Evolutionary conservation across 2,888 invertebrate genomes (phyloP), one percentile per base, ranked within the genome.

Genomic region (Acleris literana): DNA sequence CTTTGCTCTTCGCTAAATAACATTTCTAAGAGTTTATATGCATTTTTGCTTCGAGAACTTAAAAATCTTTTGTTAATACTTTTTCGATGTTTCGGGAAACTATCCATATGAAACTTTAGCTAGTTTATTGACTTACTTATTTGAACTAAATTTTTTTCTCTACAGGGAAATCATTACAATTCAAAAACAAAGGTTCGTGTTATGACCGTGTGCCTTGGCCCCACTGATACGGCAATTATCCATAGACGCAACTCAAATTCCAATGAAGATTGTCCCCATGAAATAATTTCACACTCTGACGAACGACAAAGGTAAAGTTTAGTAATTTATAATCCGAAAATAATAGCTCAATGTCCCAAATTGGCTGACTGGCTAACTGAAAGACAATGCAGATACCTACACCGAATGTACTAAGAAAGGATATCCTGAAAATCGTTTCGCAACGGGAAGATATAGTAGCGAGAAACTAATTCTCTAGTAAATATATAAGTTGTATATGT

Each of bases 221-320:
- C 90, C 0, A 92, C 92, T 0, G 91, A 92, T 73, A 92, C 92
- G 0, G 91, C 88, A 3, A 81, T 91, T 33, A 72, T 90, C 2
- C 82, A 86, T 46, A 81, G 85, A 71, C 79, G 70, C 25, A 81
- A 79, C 74, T 76, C 80, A 61, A 77, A 79, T 51, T 80, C 82
- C 71, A 84, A 84, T 33, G 77, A 81, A 72, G 79, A 82, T 63
- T 72, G 72, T 58, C 33, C 72, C 2, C 72, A 76, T 43, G 76
- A 69, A 52, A 71, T 87, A 4, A 74, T 78, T 43, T 82, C 85
- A 9, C 76, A 82, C 25, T 80, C 76, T 5, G 68, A 80, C n/a
- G 83, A 81, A 33, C 83, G 85, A 64, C 91, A 91, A 74, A 88
- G 82, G 91, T 90, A 76, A 33, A 25, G 25, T 25, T 25, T 25